Base-by-base conservation (phyloP, 2,797 vertebrate genomes). In the Rachycentron canadum region DNA sequence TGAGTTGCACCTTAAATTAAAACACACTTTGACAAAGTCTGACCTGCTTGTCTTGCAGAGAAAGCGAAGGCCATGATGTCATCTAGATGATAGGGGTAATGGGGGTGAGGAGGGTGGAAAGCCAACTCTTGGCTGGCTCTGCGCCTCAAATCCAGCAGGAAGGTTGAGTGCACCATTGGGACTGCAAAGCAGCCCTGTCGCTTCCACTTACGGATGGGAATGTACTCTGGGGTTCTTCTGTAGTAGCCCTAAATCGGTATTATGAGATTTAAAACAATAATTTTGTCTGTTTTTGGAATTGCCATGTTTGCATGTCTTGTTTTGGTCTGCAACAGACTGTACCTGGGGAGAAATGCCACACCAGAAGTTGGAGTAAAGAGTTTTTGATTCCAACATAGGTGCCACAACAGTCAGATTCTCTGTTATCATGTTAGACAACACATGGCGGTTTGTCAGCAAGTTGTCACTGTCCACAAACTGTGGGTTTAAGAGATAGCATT, bases 351-450 rank as follows among this genome's bases (percentile, higher is more conserved):
- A 97, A 87, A 97, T 95, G 41, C 97, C 97, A 60, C 97, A 97
- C 97, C 97, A 98, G 93, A 97, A 98, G 89, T 97, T 98, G 8
- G 97, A 98, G 88, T 98, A 98, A 21, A 97, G 94, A 4, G 91
- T 91, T 43, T 93, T 95, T 57, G 96, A 97, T 84, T 98, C 96
- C 8, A 98, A 90, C 97, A 98, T 97, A 1, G 97, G 97, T 0
- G 96, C 95, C 84, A 96, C 96, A 40, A 97, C 41, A 0, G 97
- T 97, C 87, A 93, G 95, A 84, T 97, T 98, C 81, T 97, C 95
- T 13, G 94, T 93, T 13, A 97, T 97, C 95, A 98, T 65, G 65
- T 96, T 89, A 58, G 86, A 94, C 58, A 98, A 92, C 3, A 95
- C 94, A 76, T 92, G 88, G 0, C 94, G 92, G 84, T 98, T 98